These are phyloP conservation scores for Mystacides longicornis DNA, from an alignment of 2,888 invertebrate species.

Conservation along the genomic window DNA sequence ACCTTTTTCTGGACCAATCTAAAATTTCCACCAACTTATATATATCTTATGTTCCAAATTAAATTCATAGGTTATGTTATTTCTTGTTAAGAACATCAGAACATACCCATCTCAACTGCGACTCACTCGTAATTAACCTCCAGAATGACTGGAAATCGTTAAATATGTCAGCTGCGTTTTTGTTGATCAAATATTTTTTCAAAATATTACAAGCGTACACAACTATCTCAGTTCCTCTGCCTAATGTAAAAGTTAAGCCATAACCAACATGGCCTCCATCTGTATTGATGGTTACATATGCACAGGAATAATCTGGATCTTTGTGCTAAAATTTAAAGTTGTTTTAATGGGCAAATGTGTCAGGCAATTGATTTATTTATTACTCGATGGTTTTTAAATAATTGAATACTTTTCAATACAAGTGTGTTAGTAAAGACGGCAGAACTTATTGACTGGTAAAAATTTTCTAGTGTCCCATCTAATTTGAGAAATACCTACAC, in stretches of 20 bases:
- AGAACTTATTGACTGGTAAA: too few species aligned
- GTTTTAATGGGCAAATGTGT: too few species aligned
- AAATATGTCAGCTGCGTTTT: slow-evolving; percentile 63
- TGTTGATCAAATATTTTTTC: slow-evolving; percentile 60
- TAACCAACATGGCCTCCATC: slow-evolving; percentile 59
- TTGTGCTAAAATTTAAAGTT: slow-evolving; percentile 55
- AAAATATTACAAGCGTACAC: slow-evolving; percentile 68
- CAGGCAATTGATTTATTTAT: too few species aligned
- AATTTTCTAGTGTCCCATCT: too few species aligned
- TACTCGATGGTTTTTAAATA: too few species aligned
- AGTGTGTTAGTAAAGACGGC: too few species aligned
- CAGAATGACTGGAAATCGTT: slow-evolving; percentile 72
- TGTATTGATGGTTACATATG: slow-evolving; percentile 76
- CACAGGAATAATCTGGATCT: slow-evolving; percentile 87
- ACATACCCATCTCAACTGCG: slow-evolving; percentile 84
- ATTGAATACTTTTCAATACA: too few species aligned
- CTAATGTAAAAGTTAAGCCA: slow-evolving; percentile 83
- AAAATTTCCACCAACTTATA: slow-evolving; percentile 10
- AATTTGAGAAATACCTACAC: too few species aligned
- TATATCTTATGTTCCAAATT: not conserved
- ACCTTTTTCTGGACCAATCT: slow-evolving; percentile 90
- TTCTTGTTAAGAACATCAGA: too few species aligned
- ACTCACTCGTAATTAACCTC: slow-evolving; percentile 75
- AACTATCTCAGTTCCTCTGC: slow-evolving; percentile 83
- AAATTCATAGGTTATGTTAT: too few species aligned